These are phyloP conservation scores for Falco rusticolus DNA, from an alignment of 2,797 vertebrate genomes.

Conservation along the genomic window DNA sequence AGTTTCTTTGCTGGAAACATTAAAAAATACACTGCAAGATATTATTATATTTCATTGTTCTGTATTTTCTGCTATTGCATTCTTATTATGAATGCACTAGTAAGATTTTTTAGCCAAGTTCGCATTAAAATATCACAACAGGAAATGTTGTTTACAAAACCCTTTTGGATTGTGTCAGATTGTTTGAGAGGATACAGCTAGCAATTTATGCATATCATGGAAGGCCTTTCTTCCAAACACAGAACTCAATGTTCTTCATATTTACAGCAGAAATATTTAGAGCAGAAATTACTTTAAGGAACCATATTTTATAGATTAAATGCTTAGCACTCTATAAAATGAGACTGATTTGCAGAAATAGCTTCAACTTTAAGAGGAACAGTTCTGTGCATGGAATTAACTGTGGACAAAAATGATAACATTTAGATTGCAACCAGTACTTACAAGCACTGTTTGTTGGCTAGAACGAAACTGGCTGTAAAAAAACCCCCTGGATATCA, in stretches of 20 bases:
- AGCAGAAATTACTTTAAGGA: background rate
- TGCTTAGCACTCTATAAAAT: conserved; percentile 8
- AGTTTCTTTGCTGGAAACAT: background rate
- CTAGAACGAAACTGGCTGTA: conserved; percentile 12
- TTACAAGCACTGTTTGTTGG: background rate
- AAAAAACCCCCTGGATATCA: background rate
- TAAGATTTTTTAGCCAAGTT: conserved; percentile 11
- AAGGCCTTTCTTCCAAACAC: background rate
- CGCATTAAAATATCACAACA: conserved; percentile 22
- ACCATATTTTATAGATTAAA: background rate
- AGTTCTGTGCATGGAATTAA: background rate
- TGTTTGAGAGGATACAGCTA: background rate
- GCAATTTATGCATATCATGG: background rate
- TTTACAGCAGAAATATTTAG: background rate
- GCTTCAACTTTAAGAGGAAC: conserved; percentile 6
- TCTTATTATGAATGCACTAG: conserved; percentile 9
- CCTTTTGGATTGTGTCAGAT: background rate
- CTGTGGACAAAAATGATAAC: conserved; percentile 32
- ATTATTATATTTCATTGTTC: conserved; percentile 25
- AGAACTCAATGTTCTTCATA: background rate
- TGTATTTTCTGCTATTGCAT: conserved; percentile 13
- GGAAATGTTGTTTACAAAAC: conserved; percentile 17
- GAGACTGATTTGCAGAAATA: background rate
- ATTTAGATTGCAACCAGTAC: conserved; percentile 40
- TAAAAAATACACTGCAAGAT: background rate